phyloP scores from a whole-genome alignment of 2,888 invertebrate species.

The Malachius bipustulatus region DNA sequence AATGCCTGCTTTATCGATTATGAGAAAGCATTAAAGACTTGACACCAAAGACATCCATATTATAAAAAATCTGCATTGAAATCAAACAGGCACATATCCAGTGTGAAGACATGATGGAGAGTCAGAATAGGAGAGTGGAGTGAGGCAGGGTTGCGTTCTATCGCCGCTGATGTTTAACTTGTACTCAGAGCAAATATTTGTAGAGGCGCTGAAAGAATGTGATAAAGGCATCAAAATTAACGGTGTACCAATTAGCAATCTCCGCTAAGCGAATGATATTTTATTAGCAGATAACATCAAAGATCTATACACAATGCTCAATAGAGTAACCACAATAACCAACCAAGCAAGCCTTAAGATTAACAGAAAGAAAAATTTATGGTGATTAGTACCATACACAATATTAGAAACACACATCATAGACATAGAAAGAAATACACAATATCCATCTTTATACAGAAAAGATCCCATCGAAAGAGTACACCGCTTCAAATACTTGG shows the following conservation, averaged over 20 bases:
- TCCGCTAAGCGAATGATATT: constrained; percentile 3
- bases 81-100: constrained; percentile 1
- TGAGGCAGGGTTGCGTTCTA: constrained; percentile 1
- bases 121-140: not conserved
- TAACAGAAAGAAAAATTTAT: constrained; percentile 1
- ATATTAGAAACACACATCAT: too few relatives aligned
- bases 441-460: too few relatives aligned
- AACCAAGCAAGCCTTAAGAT: too few relatives aligned
- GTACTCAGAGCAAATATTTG: constrained; percentile 5
- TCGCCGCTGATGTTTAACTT: constrained; percentile 3
- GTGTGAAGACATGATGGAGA: too few relatives aligned
- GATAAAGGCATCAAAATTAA: constrained; percentile 1
- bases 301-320: constrained; percentile 3
- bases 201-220: constrained; percentile 1
- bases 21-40: not conserved
- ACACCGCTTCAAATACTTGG: too few relatives aligned
- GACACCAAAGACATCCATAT: not conserved
- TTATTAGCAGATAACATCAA: not conserved
- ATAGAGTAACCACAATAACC: not conserved
- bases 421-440: too few relatives aligned
- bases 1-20: constrained; percentile 4
- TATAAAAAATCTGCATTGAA: not conserved
- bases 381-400: too few relatives aligned
- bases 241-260: constrained; percentile 1
- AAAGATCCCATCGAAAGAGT: too few relatives aligned